Evolutionary conservation across 1,140 invertebrate species (phyloP).

Genomic region (Thaumetopoea pityocampa): DNA sequence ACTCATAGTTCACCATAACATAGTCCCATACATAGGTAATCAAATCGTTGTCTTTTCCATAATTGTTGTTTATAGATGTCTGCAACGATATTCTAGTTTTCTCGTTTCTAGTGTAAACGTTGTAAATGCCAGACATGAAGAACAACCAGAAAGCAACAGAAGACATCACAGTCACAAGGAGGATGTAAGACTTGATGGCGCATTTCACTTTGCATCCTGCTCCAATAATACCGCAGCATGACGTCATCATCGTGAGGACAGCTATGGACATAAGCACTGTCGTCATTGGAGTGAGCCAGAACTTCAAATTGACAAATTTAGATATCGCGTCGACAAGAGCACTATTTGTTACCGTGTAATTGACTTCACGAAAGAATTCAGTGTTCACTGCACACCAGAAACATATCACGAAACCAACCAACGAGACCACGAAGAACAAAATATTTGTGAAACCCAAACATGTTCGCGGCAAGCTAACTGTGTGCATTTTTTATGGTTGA

Average conservation of each 20-base stretch:
- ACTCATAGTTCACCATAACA: constrained; percentile 57
- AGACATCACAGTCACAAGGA: constrained; percentile 44
- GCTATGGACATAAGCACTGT: constrained; percentile 43
- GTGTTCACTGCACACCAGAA: constrained; percentile 58
- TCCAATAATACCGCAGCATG: constrained; percentile 58
- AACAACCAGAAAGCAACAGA: constrained; percentile 46
- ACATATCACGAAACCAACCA: constrained; percentile 42
- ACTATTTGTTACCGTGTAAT: constrained; percentile 54
- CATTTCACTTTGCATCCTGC: constrained; percentile 58
- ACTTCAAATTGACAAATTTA: constrained; percentile 49
- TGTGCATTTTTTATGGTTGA: constrained; percentile 47
- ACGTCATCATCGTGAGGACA: constrained; percentile 44
- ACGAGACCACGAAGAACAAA: constrained; percentile 46
- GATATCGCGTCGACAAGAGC: constrained; percentile 37
- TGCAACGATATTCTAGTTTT: constrained; percentile 38
- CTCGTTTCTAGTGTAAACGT: constrained; percentile 49
- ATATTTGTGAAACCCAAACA: constrained; percentile 63
- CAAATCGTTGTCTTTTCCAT: constrained; percentile 54
- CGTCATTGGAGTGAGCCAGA: constrained; percentile 54
- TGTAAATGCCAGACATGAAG: constrained; percentile 52
- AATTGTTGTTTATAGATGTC: constrained; percentile 32
- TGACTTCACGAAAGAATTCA: constrained; percentile 55
- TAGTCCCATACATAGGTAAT: constrained; percentile 49
- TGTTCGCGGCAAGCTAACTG: constrained; percentile 50
- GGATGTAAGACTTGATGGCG: constrained; percentile 57